Conservation (phyloP, 2,113 vertebrate species). For the Canis aureus region DNA sequence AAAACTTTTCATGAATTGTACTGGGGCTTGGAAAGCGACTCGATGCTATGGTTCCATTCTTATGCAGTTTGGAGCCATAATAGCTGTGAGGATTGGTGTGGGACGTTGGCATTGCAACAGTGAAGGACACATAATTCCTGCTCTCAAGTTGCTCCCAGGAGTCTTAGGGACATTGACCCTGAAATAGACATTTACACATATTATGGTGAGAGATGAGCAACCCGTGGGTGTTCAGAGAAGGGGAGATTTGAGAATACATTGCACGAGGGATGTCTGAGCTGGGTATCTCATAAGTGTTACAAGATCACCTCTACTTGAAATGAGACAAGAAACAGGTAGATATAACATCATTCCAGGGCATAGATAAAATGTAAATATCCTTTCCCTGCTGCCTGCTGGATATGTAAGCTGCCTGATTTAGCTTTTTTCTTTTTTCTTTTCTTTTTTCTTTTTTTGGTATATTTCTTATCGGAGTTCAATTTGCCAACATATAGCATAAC, state of each 20-base stretch:
- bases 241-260: not conserved
- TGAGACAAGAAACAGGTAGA: not conserved
- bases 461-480: too few relatives aligned
- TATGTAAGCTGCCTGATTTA: not conserved
- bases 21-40: not conserved
- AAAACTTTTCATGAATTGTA: not conserved
- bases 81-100: too few relatives aligned
- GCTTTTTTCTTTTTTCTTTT: too few relatives aligned
- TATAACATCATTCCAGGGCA: not conserved
- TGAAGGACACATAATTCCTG: not conserved
- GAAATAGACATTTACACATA: not conserved
- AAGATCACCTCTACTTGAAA: not conserved
- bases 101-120: not conserved
- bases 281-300: not conserved
- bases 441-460: too few relatives aligned
- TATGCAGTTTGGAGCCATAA: not conserved
- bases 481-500: too few relatives aligned
- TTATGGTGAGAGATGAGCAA: not conserved
- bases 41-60: not conserved
- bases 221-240: not conserved
- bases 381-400: not conserved
- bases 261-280: too few relatives aligned
- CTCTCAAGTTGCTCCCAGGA: not conserved
- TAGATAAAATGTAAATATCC: not conserved
- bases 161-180: not conserved